Conservation (phyloP, 1,140 invertebrate genomes). For the Anastrepha ludens region DNA sequence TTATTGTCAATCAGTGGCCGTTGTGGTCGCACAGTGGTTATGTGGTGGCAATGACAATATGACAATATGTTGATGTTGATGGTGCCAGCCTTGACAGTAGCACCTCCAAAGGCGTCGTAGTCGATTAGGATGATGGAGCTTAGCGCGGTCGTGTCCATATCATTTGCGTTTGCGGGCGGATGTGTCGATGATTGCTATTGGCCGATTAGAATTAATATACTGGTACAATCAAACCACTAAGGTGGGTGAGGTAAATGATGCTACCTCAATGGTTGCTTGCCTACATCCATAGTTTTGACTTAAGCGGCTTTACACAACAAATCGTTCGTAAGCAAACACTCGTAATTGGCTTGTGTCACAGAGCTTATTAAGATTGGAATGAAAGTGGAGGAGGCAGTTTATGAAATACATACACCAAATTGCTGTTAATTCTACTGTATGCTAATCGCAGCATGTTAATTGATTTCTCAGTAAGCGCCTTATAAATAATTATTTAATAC, state of each 20-base stretch:
- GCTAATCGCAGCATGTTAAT: conserved; percentile 24
- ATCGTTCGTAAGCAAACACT: conserved; percentile 1
- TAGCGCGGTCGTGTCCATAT: not conserved
- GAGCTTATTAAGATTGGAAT: not conserved
- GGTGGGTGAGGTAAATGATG: not conserved
- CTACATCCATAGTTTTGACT: conserved; percentile 10
- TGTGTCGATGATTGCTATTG: conserved; percentile 21
- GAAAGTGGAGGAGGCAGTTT: not conserved
- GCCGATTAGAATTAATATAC: not conserved
- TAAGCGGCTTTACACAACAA: conserved; percentile 39
- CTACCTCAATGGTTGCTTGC: not conserved
- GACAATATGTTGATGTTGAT: not conserved
- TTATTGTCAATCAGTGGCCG: conserved; percentile 40
- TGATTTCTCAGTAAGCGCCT: not conserved
- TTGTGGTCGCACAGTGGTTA: conserved; percentile 26
- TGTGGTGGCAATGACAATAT: conserved; percentile 21
- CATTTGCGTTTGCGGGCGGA: conserved; percentile 4
- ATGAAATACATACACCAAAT: not conserved
- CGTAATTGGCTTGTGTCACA: not conserved
- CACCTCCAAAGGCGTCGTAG: not conserved
- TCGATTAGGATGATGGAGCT: conserved; percentile 9
- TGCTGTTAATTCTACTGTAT: not conserved
- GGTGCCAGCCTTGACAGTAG: not conserved
- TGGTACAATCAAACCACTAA: too few species aligned
- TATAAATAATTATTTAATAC: conserved; percentile 23